Percentiles rank a stretch among this genome's conserved stretches.
Evolutionary conservation across 1,140 invertebrate species (phyloP).

Genomic region (Orussus abietinus): DNA sequence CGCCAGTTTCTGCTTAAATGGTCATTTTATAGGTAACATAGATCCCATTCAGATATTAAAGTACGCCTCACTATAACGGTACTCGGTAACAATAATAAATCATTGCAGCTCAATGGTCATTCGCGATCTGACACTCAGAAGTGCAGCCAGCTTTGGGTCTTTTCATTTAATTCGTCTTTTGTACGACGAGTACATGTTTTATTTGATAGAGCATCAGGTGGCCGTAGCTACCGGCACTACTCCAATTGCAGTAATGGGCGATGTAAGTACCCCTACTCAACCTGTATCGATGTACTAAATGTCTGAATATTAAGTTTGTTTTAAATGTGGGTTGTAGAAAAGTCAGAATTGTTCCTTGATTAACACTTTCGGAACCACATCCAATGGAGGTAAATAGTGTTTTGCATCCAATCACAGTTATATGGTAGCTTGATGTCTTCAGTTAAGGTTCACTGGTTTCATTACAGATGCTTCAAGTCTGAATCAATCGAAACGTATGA

Average conservation of each 20-base stretch:
- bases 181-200: slow-evolving; percentile 99
- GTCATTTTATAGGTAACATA: slow-evolving; percentile 95
- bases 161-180: slow-evolving; percentile 97
- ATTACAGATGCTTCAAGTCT: slow-evolving; percentile 41
- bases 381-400: slow-evolving; percentile 41
- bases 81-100: too few relatives aligned
- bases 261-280: slow-evolving; percentile 52
- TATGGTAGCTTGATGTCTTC: too few relatives aligned
- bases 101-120: slow-evolving; percentile 91
- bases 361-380: slow-evolving; percentile 38
- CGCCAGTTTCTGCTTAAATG: slow-evolving; percentile 96
- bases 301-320: slow-evolving; percentile 10
- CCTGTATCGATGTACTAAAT: slow-evolving; percentile 1
- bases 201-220: slow-evolving; percentile 95
- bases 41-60: too few relatives aligned
- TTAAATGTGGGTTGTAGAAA: slow-evolving; percentile 38
- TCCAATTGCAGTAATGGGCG: slow-evolving; percentile 91
- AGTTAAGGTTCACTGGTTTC: slow-evolving; percentile 18
- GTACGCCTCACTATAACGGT: too few relatives aligned
- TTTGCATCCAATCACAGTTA: too few relatives aligned
- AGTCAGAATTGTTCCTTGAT: slow-evolving; percentile 47
- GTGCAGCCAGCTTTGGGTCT: slow-evolving; percentile 96
- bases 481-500: slow-evolving; percentile 49
- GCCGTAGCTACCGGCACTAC: slow-evolving; percentile 86
- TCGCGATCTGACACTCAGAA: slow-evolving; percentile 88